Conservation (phyloP, 53 echinoderm and acorn worm species). For the Arbacia lixula region DNA sequence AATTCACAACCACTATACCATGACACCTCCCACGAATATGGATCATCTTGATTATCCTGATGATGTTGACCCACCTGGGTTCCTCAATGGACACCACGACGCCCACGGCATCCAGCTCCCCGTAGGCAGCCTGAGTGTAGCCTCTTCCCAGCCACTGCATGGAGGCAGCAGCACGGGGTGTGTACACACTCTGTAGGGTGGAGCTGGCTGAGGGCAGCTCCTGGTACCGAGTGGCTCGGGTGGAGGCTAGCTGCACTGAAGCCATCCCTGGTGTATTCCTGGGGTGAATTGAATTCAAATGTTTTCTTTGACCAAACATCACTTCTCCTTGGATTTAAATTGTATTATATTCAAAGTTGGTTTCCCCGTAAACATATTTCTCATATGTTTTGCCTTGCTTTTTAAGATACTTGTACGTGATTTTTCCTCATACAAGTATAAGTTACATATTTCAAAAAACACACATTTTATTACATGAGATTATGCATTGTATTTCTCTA, state of each 20-base stretch:
- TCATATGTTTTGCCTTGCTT: too few relatives aligned
- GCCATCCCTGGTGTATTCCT: slow-evolving; percentile 63
- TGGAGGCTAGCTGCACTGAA: slow-evolving; percentile 82
- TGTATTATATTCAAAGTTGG: too few relatives aligned
- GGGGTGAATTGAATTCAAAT: background rate
- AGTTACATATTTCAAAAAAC: too few relatives aligned
- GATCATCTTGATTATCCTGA: too few relatives aligned
- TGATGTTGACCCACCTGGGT: slow-evolving; percentile 15
- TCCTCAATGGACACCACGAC: slow-evolving; percentile 64
- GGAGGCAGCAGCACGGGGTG: slow-evolving; percentile 59
- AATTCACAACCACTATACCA: too few relatives aligned
- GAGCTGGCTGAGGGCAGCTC: slow-evolving; percentile 15
- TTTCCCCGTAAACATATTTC: too few relatives aligned
- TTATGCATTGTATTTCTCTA: too few relatives aligned
- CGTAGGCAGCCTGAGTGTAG: slow-evolving; percentile 67
- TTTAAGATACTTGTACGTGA: too few relatives aligned
- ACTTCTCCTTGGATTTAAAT: too few relatives aligned
- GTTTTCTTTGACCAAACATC: background rate
- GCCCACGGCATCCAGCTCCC: slow-evolving; percentile 90
- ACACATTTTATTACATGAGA: too few relatives aligned
- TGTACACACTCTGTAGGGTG: slow-evolving; percentile 59
- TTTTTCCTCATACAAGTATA: too few relatives aligned
- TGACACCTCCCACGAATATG: too few relatives aligned
- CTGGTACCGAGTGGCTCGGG: slow-evolving; percentile 82
- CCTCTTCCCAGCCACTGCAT: slow-evolving; percentile 46